Percentiles rank a stretch among this genome's conserved stretches.
These are phyloP conservation scores for Ooceraea biroi DNA, from an alignment of 1,140 invertebrate genomes.

Conservation along the genomic window DNA sequence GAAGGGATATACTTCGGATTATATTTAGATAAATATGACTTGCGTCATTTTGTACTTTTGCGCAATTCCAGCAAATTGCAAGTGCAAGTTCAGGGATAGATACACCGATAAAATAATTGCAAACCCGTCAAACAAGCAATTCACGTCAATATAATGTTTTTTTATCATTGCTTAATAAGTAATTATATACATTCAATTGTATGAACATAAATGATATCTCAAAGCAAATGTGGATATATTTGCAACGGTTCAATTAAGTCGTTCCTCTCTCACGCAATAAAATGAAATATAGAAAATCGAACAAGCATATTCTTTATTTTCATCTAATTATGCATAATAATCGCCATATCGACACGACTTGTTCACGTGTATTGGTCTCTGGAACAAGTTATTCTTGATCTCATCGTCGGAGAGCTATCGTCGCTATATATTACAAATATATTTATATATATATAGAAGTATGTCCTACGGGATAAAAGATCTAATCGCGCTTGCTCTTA, in stretches of 20 bases:
- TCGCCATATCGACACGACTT: background rate
- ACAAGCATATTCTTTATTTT: no score
- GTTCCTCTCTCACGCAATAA: no score
- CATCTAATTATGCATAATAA: no score
- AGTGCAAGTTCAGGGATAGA: background rate
- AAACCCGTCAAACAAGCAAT: background rate
- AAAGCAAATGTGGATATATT: background rate
- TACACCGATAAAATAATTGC: no score
- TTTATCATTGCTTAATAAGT: slow-evolving; percentile 17
- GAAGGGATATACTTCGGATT: no score
- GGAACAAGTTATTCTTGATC: background rate
- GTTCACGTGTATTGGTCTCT: background rate
- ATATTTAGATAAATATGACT: no score
- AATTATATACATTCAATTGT: slow-evolving; percentile 20
- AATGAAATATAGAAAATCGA: no score
- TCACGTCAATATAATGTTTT: slow-evolving; percentile 17
- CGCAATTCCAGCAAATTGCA: background rate
- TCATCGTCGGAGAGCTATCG: background rate
- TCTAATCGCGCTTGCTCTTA: slow-evolving; percentile 3
- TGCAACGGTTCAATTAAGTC: background rate
- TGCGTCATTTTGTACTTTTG: background rate
- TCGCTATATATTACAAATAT: slow-evolving; percentile 6
- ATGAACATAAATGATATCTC: background rate
- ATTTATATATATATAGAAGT: background rate
- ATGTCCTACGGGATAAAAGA: slow-evolving; percentile 20